Percentiles rank a stretch among this genome's conserved stretches.
phyloP scores from a whole-genome alignment of 37 sponge, comb jelly and placozoan species.

The Cladorhizidae sp. region DNA sequence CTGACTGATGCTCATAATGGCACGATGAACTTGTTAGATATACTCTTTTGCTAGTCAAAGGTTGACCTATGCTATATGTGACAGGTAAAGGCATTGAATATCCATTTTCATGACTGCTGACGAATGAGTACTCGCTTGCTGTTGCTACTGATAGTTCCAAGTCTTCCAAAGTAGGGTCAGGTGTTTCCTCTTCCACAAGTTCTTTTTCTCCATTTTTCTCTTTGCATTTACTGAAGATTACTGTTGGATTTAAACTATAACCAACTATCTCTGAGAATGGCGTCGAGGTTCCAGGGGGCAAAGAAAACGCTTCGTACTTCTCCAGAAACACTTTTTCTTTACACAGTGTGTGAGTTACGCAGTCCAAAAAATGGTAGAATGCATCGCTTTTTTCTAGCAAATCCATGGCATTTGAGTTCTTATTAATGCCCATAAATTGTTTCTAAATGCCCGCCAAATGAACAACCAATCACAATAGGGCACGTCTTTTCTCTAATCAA shows the following conservation, averaged over 20 bases:
- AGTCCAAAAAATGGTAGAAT: neutral
- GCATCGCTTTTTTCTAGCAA: neutral
- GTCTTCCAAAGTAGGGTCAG: neutral
- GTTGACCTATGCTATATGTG: slow-evolving; percentile 24
- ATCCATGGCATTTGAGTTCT: slow-evolving; percentile 6
- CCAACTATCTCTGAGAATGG: slow-evolving; percentile 31
- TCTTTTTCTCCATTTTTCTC: neutral
- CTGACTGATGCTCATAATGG: neutral
- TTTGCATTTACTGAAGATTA: slow-evolving; percentile 15
- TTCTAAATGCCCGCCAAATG: slow-evolving; percentile 7
- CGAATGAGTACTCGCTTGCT: no score
- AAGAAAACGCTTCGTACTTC: neutral
- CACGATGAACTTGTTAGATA: slow-evolving; percentile 21
- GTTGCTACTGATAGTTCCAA: neutral
- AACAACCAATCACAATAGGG: neutral
- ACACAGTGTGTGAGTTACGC: neutral
- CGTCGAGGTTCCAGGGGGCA: slow-evolving; percentile 1
- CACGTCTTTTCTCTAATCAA: neutral
- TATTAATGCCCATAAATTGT: slow-evolving; percentile 9
- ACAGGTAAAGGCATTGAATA: neutral
- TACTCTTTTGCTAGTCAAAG: neutral
- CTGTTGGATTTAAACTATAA: neutral
- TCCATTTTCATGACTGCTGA: no score
- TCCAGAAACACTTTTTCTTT: neutral
- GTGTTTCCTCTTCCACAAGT: no score